A percentile compares a stretch with the other conserved stretches of the same genome.
These are phyloP conservation scores for Acromyrmex echinatior DNA, from an alignment of 1,140 invertebrate species.

Conservation along the genomic window DNA sequence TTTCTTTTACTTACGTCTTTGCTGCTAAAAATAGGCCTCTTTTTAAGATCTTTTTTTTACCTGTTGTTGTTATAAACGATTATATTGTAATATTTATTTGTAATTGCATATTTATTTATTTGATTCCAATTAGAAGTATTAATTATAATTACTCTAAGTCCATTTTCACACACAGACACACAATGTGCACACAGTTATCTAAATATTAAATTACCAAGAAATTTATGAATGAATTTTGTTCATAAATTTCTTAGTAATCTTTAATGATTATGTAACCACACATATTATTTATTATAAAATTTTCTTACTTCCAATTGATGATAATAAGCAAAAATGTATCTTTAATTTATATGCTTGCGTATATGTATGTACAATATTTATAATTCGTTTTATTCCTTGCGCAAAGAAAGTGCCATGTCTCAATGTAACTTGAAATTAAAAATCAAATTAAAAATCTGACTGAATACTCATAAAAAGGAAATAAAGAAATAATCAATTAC, in stretches of 20 bases:
- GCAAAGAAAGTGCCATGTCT: not conserved
- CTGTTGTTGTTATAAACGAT: not conserved
- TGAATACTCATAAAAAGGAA: not conserved
- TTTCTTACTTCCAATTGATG: not conserved
- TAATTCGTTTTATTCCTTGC: not conserved
- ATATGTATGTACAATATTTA: not conserved
- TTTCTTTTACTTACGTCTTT: too few relatives aligned
- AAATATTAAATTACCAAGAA: too few relatives aligned
- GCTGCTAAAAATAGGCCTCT: too few relatives aligned
- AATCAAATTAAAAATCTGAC: not conserved
- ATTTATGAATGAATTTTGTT: too few relatives aligned
- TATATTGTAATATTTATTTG: constrained; percentile 11
- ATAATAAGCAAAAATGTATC: not conserved
- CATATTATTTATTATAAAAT: not conserved
- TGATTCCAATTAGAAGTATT: not conserved
- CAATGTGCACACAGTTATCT: too few relatives aligned
- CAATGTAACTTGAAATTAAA: not conserved
- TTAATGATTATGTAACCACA: too few relatives aligned
- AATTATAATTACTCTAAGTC: not conserved
- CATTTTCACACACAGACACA: too few relatives aligned
- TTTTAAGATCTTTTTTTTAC: not conserved
- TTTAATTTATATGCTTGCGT: not conserved
- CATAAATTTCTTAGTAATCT: too few relatives aligned
- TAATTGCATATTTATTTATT: not conserved
- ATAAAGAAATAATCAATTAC: not conserved